phyloP scores from a whole-genome alignment of 2,888 invertebrate genomes.

The Cosmia trapezina region DNA sequence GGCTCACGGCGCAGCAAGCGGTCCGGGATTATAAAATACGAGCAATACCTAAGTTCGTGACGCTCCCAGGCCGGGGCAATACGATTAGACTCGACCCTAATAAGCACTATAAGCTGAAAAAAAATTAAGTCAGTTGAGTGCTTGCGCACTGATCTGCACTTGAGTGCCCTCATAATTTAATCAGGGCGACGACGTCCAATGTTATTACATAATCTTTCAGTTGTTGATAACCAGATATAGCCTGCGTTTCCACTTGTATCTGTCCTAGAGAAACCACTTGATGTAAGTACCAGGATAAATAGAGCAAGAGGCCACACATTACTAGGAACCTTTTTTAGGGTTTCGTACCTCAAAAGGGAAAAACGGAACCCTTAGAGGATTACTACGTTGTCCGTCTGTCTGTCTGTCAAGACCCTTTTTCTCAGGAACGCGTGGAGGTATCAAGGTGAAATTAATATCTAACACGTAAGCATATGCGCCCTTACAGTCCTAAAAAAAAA shows the following conservation, averaged over 20 bases:
- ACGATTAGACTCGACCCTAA: slow-evolving; percentile 20
- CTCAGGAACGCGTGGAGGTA: no score
- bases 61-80: background rate
- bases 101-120: slow-evolving; percentile 10
- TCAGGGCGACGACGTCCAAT: background rate
- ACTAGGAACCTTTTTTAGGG: no score
- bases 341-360: no score
- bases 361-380: no score
- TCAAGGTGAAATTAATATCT: no score
- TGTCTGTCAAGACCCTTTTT: no score
- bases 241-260: background rate
- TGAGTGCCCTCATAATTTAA: slow-evolving; percentile 6
- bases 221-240: background rate
- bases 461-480: no score
- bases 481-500: no score
- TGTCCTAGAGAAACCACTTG: background rate
- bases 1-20: background rate
- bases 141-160: slow-evolving; percentile 34
- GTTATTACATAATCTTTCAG: background rate
- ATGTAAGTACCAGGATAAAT: background rate
- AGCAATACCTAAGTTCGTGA: background rate
- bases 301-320: background rate
- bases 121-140: slow-evolving; percentile 20
- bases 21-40: background rate
- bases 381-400: no score